Percentiles rank a stretch among this genome's conserved stretches.
These are phyloP conservation scores for Eledona agricola DNA, from an alignment of 2,888 invertebrate species.

Conservation along the genomic window DNA sequence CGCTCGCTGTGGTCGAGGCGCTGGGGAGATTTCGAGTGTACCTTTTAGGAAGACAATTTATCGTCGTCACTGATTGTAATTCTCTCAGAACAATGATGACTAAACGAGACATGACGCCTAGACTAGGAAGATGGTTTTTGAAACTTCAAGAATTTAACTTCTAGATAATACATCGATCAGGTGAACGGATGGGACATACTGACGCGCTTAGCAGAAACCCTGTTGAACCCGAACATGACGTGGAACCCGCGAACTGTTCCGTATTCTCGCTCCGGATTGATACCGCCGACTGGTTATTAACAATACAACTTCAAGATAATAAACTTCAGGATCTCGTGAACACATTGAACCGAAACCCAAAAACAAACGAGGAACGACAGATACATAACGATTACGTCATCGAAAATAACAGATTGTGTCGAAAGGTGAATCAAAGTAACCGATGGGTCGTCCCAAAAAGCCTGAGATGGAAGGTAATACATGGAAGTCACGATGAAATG, in stretches of 20 bases:
- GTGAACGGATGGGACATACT: too few species aligned
- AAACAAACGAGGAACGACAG: neutral
- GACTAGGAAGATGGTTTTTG: too few species aligned
- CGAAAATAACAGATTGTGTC: constrained; percentile 2
- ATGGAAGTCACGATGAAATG: constrained; percentile 40
- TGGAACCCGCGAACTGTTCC: neutral
- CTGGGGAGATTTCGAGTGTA: too few species aligned
- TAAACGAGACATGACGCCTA: too few species aligned
- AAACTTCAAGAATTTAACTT: too few species aligned
- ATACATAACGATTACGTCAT: constrained; percentile 1
- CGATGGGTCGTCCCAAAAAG: constrained; percentile 20
- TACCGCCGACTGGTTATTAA: constrained; percentile 1
- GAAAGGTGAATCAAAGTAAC: neutral
- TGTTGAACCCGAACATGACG: neutral
- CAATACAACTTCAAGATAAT: constrained; percentile 1
- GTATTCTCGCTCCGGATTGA: neutral
- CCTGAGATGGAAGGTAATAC: constrained; percentile 9
- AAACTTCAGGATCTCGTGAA: neutral
- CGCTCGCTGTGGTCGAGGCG: too few species aligned
- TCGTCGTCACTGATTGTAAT: too few species aligned
- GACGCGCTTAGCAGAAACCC: too few species aligned
- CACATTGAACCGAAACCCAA: neutral
- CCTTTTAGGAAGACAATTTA: too few species aligned
- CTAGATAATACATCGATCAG: too few species aligned
- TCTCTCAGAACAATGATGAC: too few species aligned